Percentiles rank a stretch among this genome's conserved stretches.
Evolutionary conservation across 2,113 vertebrate genomes (phyloP).

Genomic region (Pantherophis guttatus): DNA sequence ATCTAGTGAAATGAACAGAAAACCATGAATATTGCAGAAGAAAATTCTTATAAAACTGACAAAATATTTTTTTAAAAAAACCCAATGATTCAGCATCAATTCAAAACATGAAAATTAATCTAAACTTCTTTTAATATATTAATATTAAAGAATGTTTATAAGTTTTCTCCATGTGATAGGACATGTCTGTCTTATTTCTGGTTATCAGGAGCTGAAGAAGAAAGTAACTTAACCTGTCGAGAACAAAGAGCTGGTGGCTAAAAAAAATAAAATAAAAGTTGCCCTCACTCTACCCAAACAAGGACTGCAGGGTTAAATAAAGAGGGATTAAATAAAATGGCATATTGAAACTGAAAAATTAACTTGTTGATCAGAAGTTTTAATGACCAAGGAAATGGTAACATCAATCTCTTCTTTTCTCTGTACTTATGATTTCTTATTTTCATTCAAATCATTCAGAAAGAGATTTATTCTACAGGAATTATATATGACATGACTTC

Average conservation of each 20-base stretch:
- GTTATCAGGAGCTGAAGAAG: neutral
- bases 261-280: neutral
- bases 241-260: neutral
- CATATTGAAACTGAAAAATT: constrained; percentile 2
- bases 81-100: neutral
- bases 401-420: neutral
- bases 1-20: neutral
- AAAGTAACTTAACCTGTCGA: constrained; percentile 1
- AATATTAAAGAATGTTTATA: neutral
- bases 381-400: neutral
- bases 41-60: neutral
- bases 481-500: neutral
- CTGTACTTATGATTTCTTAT: neutral
- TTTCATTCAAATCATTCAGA: neutral
- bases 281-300: neutral
- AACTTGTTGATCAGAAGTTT: constrained; percentile 5
- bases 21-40: neutral
- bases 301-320: too few species aligned
- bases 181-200: neutral
- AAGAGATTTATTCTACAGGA: neutral
- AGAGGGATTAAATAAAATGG: neutral
- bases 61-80: neutral
- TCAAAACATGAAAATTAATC: neutral
- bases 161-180: neutral
- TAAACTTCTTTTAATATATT: neutral